Evolutionary conservation across 2,113 vertebrate genomes (phyloP).

Genomic region (Siniperca chuatsi): DNA sequence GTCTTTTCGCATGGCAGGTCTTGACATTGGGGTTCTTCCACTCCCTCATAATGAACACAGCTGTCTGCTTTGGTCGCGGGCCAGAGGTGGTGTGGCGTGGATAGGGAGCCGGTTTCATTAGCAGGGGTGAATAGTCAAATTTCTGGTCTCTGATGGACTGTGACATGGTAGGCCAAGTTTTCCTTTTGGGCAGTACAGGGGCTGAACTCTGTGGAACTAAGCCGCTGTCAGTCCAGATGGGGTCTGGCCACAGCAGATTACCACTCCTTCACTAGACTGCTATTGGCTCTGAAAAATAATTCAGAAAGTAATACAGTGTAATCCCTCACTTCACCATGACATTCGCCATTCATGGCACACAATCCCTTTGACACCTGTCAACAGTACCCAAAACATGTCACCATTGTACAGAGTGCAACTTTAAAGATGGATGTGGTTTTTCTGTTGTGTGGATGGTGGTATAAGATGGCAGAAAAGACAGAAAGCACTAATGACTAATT

Average conservation of each 20-base stretch:
- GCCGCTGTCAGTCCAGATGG: constrained; percentile 80
- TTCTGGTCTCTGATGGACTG: constrained; percentile 81
- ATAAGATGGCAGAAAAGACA: constrained; percentile 17
- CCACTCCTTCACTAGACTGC: constrained; percentile 54
- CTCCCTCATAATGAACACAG: constrained; percentile 75
- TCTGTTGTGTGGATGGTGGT: constrained; percentile 11
- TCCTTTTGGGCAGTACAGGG: constrained; percentile 55
- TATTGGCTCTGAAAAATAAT: constrained; percentile 69
- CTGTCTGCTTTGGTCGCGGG: constrained; percentile 67
- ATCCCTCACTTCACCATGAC: constrained; percentile 71
- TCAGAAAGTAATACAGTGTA: constrained; percentile 75
- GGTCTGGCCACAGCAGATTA: constrained; percentile 76
- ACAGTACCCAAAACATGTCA: constrained; percentile 30
- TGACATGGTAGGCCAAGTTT: constrained; percentile 76
- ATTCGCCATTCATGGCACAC: constrained; percentile 69
- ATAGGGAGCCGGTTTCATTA: constrained; percentile 75
- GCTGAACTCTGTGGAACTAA: constrained; percentile 75
- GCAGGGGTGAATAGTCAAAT: constrained; percentile 77
- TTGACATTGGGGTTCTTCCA: constrained; percentile 64
- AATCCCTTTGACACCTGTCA: constrained; percentile 76
- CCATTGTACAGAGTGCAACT: constrained; percentile 33
- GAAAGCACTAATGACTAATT: neutral
- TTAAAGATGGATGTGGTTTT: constrained; percentile 16
- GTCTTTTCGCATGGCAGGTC: constrained; percentile 69
- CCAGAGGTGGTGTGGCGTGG: constrained; percentile 61